Evolutionary conservation across 2,797 vertebrate species (phyloP).

Genomic region (Anomalospiza imberbis): DNA sequence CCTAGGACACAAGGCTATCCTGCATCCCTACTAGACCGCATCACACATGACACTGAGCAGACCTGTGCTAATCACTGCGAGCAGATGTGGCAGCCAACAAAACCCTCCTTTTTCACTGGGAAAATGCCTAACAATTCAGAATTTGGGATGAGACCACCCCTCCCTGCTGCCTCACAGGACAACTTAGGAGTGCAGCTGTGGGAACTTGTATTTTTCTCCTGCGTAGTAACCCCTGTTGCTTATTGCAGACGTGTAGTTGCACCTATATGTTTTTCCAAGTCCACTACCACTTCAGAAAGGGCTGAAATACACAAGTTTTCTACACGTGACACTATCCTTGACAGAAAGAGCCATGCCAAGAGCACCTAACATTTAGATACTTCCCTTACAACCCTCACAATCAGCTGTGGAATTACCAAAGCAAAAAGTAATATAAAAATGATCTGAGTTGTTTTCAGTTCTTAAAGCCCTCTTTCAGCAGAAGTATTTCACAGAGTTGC

Average conservation of each 20-base stretch:
- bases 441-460: not conserved
- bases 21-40: not conserved
- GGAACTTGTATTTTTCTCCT: not conserved
- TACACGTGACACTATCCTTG: not conserved
- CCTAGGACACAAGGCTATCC: not conserved
- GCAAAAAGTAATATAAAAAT: not conserved
- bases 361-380: not conserved
- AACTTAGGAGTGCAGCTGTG: not conserved
- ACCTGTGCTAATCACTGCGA: not conserved
- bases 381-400: not conserved
- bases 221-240: not conserved
- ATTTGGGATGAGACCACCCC: not conserved
- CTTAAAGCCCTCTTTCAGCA: constrained; percentile 2
- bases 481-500: constrained; percentile 19
- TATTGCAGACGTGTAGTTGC: not conserved
- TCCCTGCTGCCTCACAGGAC: not conserved
- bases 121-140: not conserved
- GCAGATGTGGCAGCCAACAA: not conserved
- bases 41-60: not conserved
- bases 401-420: not conserved
- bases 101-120: not conserved
- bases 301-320: not conserved
- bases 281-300: not conserved
- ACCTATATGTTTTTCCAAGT: not conserved
- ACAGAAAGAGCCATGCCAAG: not conserved